Conservation (phyloP, 2,888 invertebrate genomes). For the Cephus spinipes region DNA sequence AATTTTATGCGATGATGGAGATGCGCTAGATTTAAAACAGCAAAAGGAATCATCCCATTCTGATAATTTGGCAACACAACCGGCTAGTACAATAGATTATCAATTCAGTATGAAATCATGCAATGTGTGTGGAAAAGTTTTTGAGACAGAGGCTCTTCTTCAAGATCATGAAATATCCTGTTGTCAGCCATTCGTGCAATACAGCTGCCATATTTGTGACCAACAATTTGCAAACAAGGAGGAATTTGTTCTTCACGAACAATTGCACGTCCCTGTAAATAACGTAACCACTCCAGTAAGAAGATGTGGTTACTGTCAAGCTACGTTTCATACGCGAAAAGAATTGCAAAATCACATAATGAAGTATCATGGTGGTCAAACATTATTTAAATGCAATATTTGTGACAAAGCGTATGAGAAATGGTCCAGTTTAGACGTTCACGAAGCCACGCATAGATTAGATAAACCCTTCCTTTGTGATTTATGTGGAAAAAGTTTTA, state of each 20-base stretch:
- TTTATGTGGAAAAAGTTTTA: constrained; percentile 62
- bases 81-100: neutral
- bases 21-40: constrained; percentile 14
- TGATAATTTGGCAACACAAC: constrained; percentile 2
- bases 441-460: constrained; percentile 54
- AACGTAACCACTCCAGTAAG: constrained; percentile 19
- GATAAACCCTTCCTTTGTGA: constrained; percentile 60
- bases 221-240: constrained; percentile 14
- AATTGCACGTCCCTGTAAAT: constrained; percentile 11
- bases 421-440: constrained; percentile 56
- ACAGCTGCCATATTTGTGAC: constrained; percentile 16
- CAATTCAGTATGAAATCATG: neutral
- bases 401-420: constrained; percentile 54
- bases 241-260: constrained; percentile 22
- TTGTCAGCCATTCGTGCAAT: neutral
- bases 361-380: constrained; percentile 40
- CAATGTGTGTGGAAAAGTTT: constrained; percentile 14
- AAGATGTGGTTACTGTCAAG: constrained; percentile 48
- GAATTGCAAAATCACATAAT: constrained; percentile 48
- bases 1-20: constrained; percentile 27
- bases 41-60: constrained; percentile 3
- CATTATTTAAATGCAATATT: constrained; percentile 47
- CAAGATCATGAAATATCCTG: constrained; percentile 1
- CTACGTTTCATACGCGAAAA: constrained; percentile 37
- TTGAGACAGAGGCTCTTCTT: neutral